Evolutionary conservation across 2,113 vertebrate genomes (phyloP).

Genomic region (Chloropsis hardwickii): DNA sequence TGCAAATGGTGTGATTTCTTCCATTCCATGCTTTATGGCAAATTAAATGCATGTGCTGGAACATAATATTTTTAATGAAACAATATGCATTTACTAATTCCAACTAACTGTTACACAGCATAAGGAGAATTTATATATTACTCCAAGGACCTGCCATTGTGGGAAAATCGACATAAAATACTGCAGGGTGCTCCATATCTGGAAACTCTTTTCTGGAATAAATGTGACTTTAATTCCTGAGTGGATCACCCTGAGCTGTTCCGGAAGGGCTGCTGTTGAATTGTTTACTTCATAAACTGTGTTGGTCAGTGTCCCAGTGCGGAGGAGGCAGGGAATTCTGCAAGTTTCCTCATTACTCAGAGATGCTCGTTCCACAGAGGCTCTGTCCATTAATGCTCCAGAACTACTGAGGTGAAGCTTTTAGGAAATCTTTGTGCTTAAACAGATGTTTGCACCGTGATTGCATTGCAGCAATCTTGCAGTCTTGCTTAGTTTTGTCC

Average conservation of each 20-base stretch:
- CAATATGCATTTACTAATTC: conserved; percentile 46
- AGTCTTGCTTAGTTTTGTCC: background rate
- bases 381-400: background rate
- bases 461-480: background rate
- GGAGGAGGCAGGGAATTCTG: conserved; percentile 10
- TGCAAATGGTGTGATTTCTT: conserved; percentile 58
- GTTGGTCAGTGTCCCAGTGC: conserved; percentile 32
- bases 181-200: background rate
- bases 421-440: background rate
- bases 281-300: conserved; percentile 31
- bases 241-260: background rate
- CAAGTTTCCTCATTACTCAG: background rate
- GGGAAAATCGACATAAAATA: background rate
- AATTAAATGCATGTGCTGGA: conserved; percentile 26
- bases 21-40: conserved; percentile 45
- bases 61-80: conserved; percentile 52
- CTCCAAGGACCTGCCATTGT: background rate
- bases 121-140: conserved; percentile 23
- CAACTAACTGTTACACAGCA: conserved; percentile 9
- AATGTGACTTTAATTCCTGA: conserved; percentile 6
- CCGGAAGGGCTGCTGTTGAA: background rate
- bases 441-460: background rate
- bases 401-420: conserved; percentile 9
- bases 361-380: background rate
- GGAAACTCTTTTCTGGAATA: background rate